Conservation (phyloP, 2,113 vertebrate genomes). For the Ondatra zibethicus region DNA sequence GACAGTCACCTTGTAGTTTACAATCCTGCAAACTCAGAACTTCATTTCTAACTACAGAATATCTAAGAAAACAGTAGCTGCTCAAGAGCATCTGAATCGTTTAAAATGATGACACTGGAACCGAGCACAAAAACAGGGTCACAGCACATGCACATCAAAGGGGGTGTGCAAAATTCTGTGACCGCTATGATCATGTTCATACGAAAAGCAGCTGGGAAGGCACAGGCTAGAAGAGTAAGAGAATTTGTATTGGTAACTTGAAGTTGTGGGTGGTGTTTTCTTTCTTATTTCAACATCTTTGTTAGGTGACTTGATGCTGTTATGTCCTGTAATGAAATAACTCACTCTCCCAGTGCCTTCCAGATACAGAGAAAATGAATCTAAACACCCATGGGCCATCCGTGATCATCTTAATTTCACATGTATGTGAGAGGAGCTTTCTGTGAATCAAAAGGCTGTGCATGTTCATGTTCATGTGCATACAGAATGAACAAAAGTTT, state of each 20-base stretch:
- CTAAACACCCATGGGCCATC: not conserved
- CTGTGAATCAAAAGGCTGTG: not conserved
- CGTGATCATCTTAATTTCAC: conserved; percentile 9
- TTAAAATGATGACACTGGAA: not conserved
- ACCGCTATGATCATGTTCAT: not conserved
- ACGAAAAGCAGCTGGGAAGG: not conserved
- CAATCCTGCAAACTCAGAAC: not conserved
- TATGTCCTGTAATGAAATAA: not conserved
- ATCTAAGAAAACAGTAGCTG: not conserved
- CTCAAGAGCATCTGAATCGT: not conserved
- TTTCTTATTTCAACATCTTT: conserved; percentile 31
- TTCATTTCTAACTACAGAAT: not conserved
- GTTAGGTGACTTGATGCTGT: not conserved
- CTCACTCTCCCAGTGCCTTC: not conserved
- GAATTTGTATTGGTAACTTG: not conserved
- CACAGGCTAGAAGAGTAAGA: not conserved
- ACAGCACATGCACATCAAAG: not conserved
- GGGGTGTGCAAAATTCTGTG: not conserved
- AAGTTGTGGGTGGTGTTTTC: not conserved
- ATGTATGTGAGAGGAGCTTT: not conserved
- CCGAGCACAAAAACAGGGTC: not conserved
- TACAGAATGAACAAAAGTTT: conserved; percentile 37
- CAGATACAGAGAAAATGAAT: not conserved
- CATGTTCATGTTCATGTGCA: not conserved
- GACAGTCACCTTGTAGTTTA: not conserved